Evolutionary conservation across 2,888 invertebrate species (phyloP), one percentile per base, ranked within the genome.

Genomic region (Cheilosia vernalis): DNA sequence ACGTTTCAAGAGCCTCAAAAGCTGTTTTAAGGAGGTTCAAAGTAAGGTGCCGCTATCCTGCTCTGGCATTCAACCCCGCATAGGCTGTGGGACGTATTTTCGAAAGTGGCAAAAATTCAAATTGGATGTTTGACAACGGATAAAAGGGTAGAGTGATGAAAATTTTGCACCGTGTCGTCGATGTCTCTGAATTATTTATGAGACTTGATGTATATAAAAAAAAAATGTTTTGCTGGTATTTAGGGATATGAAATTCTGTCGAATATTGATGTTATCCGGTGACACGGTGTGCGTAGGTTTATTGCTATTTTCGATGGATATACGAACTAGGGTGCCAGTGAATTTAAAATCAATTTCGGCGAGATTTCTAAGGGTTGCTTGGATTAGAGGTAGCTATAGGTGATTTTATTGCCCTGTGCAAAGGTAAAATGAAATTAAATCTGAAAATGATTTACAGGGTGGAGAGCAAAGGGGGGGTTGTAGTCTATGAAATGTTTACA

Each of bases 131-230:
- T 74, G 69, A 74, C 73, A 84, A 80, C 79, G 84, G 80, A 80
- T 70, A 66, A 56, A 70, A 56, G 74, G 70, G 79, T 58, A 66
- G 47, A 56, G 61, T 74, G 56, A 74, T 64, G 74, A 47, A 84
- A 74, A 84, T 84, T 79, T 80, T 49, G 13, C 61, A 79, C 60
- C 69, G 60, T 47, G 60, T 47, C 58, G 51, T 74, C 37, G 74
- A 63, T 76, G 74, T 80, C 70, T 80, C 47, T 84, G 84, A 84
- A 79, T 84, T 80, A 84, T 84, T 84, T 84, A 84, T 84, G 84
- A 84, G 69, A 51, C 64, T 80, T 80, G 84, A 66, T 76, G 74
- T 74, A 76, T 84, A 76, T 80, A 76, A 80, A 74, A 80, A 84
- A 67, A 80, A 84, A 69, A 69, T 74, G 76, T 80, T 84, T 80